Base-by-base conservation (phyloP, 2,888 invertebrate genomes). In the Bugulina stolonifera region DNA sequence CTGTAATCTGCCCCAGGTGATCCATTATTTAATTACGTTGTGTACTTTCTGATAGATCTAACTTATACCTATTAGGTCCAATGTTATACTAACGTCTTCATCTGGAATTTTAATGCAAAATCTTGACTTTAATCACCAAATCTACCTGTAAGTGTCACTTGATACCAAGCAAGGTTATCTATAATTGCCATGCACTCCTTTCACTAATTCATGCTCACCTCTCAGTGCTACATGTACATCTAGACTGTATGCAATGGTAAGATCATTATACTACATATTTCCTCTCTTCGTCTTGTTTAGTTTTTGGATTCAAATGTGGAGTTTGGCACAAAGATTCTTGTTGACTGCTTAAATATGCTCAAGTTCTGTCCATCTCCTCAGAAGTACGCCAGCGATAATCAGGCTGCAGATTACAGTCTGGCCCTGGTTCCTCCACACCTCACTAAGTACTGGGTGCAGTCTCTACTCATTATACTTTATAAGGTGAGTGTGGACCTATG, bases 241-340 rank as follows among this genome's bases (percentile, higher is more conserved):
- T n/a, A n/a, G n/a, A n/a, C n/a, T n/a, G n/a, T n/a, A n/a, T n/a
- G n/a, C n/a, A n/a, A n/a, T n/a, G n/a, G n/a, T n/a, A n/a, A n/a
- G n/a, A n/a, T n/a, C n/a, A n/a, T n/a, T n/a, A n/a, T 43, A 43
- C 5, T 18, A 43, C 18, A 43, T 18, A 54, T 25, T 70, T 14
- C 23, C n/a, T 1, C n/a, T n/a, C n/a, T n/a, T n/a, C n/a, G n/a
- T n/a, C n/a, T n/a, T n/a, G n/a, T 74, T 3, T 79, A 86, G 83
- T 85, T 99, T 18, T 83, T 99, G 80, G 99, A 99, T 84, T 93
- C 94, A 83, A 99, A 99, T 86, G 93, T 96, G 82, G 87, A 91
- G 75, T 93, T 99, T 88, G 97, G 97, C 0, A 91, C 91, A 77
- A 88, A 91, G 73, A 89, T 99, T 72, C 88, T 97, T 3, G 91